These are phyloP conservation scores for Saccopteryx bilineata DNA, from an alignment of 2,113 vertebrate genomes.

Conservation along the genomic window DNA sequence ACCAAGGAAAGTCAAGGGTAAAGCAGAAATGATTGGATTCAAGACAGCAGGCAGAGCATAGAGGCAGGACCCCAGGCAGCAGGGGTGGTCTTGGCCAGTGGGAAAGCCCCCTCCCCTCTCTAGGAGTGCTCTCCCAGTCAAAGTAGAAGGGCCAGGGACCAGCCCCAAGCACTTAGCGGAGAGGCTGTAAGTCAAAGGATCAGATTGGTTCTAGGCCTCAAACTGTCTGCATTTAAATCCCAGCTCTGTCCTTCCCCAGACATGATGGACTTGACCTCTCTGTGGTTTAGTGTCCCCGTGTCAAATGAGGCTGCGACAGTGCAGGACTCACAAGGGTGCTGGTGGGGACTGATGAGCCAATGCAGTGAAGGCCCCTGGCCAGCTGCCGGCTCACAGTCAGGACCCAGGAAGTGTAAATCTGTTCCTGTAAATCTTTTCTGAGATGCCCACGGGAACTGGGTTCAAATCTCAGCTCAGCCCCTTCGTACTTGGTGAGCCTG, in stretches of 20 bases:
- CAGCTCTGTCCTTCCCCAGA: background rate
- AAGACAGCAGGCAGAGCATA: no score
- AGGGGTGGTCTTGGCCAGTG: no score
- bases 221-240: no score
- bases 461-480: background rate
- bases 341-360: fast-evolving
- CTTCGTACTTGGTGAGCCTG: background rate
- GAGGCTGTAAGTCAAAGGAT: background rate
- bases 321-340: no score
- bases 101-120: background rate
- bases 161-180: background rate
- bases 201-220: background rate
- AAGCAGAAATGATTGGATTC: background rate
- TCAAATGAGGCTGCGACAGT: background rate
- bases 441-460: background rate
- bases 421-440: background rate
- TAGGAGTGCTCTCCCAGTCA: background rate
- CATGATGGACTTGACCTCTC: fast-evolving
- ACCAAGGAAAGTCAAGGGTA: background rate
- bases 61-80: background rate
- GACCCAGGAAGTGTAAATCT: background rate
- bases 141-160: background rate
- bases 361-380: fast-evolving
- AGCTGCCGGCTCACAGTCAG: background rate
- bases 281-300: background rate